Base-by-base conservation (phyloP, 2,888 invertebrate species). In the Lottia gigantea region DNA sequence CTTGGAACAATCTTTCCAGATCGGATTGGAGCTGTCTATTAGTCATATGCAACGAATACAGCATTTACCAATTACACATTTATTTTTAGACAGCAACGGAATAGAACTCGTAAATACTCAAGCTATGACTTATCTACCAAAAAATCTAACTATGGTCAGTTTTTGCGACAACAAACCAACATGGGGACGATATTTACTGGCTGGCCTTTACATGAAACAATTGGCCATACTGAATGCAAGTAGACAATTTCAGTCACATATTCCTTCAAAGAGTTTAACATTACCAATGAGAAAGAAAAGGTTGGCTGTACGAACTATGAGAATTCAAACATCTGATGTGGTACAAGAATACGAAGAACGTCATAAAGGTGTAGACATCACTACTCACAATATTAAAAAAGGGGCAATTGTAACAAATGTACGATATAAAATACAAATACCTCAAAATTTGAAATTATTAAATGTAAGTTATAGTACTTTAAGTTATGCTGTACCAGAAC, bases 381-480 rank as follows among this genome's bases (percentile, higher is more conserved):
- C 7, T 6, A 40, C 40, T 1, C 2, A 4, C 40, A 40, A 8
- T 8, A 6, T 11, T 40, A 40, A 3, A 40, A 11, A 40, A 40
- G 40, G 7, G 11, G 8, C 40, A 11, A 40, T 40, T 31, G 31
- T 3, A 19, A 19, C 14, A 16, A 19, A 23, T 11, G 6, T 3
- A 15, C 55, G 6, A 55, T 55, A 23, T 23, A 55, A 11, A 55
- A 55, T 55, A 19, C 12, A 14, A 23, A 0, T 55, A 23, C 12
- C 55, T 12, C 6, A 12, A 11, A n/a, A 55, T 12, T 3, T 55
- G 2, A 19, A 55, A 23, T 4, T 23, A 16, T n/a, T 67, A 15
- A 67, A 67, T 67, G n/a, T 40, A 67, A 67, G 66, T 31, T 6
- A 55, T n/a, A 67, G 16, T 19, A n/a, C 7, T 8, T 31, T 66